Conservation (phyloP, 2,797 vertebrate species). For the Acanthurus leucopareius region DNA sequence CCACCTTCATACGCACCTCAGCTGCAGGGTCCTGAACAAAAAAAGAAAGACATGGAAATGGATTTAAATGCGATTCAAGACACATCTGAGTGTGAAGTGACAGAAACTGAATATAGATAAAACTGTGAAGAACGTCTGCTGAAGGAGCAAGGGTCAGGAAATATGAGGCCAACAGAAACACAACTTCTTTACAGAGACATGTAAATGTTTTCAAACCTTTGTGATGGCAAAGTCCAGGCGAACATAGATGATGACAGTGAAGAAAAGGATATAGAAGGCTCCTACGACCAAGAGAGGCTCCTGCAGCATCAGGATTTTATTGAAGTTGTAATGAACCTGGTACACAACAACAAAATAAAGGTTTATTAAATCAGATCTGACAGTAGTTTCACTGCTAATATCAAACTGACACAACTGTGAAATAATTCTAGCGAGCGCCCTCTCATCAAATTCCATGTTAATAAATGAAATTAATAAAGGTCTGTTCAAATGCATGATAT, state of each 20-base stretch:
- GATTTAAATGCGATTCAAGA: background rate
- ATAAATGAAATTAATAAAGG: too few relatives aligned
- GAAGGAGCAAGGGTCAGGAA: background rate
- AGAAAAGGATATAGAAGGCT: conserved; percentile 98
- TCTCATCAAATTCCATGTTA: too few relatives aligned
- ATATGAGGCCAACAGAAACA: background rate
- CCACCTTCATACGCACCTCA: conserved; percentile 98
- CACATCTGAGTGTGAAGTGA: background rate
- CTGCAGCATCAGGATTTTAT: conserved; percentile 98
- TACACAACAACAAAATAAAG: background rate
- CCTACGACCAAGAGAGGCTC: conserved; percentile 97
- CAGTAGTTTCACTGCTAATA: background rate
- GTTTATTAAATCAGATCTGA: background rate
- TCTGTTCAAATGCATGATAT: too few relatives aligned
- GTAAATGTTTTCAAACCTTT: conserved; percentile 86
- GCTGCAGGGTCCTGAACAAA: conserved; percentile 93
- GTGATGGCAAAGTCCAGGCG: conserved; percentile 98
- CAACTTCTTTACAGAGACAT: background rate
- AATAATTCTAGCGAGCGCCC: background rate
- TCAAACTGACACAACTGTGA: background rate
- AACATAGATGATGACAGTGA: conserved; percentile 98
- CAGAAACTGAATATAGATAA: background rate
- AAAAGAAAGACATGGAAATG: background rate
- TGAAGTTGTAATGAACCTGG: conserved; percentile 97
- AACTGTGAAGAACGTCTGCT: background rate